phyloP scores from a whole-genome alignment of 1,140 invertebrate genomes.

The Drosophila rhopaloa region DNA sequence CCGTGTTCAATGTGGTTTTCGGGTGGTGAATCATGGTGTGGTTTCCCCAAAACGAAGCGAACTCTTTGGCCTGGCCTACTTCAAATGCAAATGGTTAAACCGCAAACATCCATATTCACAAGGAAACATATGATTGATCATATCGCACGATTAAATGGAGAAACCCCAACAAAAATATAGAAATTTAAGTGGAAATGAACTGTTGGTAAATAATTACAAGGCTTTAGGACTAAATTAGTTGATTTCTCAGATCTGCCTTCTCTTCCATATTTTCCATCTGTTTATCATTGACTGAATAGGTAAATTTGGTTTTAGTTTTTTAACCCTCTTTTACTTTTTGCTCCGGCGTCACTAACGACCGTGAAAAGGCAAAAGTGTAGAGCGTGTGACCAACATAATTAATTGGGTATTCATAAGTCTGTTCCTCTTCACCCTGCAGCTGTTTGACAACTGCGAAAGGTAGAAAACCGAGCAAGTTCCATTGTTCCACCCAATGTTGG shows the following conservation, averaged over 20 bases:
- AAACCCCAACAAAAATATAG: constrained; percentile 34
- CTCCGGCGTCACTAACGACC: constrained; percentile 68
- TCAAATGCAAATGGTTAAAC: constrained; percentile 58
- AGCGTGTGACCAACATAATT: constrained; percentile 80
- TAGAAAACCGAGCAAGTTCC: constrained; percentile 62
- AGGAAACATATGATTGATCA: constrained; percentile 23
- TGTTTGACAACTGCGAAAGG: constrained; percentile 42
- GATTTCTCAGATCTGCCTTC: neutral
- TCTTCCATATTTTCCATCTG: neutral
- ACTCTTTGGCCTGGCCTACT: constrained; percentile 58
- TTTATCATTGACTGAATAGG: constrained; percentile 26
- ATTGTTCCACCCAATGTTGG: constrained; percentile 67
- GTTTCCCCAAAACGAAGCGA: constrained; percentile 63
- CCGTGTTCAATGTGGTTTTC: constrained; percentile 27
- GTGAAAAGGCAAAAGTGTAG: constrained; percentile 68
- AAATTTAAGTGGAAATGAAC: constrained; percentile 10
- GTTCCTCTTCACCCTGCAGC: constrained; percentile 22
- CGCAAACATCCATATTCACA: constrained; percentile 14
- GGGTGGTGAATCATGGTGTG: constrained; percentile 60
- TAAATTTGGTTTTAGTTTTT: constrained; percentile 19
- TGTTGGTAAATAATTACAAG: constrained; percentile 35
- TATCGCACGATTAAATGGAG: constrained; percentile 9
- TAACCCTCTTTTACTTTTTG: constrained; percentile 23
- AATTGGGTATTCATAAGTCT: constrained; percentile 73
- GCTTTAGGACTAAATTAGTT: constrained; percentile 12